A percentile compares a stretch with the other conserved stretches of the same genome.
Conservation (phyloP, 2,113 vertebrate species). For the Pardalotus punctatus region DNA sequence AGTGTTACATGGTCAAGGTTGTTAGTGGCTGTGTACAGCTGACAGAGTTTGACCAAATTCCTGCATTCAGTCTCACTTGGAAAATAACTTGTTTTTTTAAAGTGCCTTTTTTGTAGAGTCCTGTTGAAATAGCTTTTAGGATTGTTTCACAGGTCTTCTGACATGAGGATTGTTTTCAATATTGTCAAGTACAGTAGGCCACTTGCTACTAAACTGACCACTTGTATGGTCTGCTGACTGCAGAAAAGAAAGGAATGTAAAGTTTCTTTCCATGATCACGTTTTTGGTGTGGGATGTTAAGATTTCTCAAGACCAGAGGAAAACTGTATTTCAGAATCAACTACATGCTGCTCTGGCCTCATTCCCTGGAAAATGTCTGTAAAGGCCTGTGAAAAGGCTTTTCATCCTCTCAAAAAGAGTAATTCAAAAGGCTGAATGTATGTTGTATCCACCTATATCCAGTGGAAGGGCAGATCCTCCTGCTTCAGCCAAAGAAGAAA, state of each 20-base stretch:
- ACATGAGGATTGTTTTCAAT: background rate
- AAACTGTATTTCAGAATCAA: background rate
- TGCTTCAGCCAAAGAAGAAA: background rate
- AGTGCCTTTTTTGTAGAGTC: background rate
- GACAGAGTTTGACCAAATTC: background rate
- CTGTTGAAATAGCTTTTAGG: background rate
- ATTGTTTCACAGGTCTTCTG: background rate
- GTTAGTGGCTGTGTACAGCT: background rate
- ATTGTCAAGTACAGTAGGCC: background rate
- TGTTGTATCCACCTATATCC: background rate
- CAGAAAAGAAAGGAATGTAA: background rate
- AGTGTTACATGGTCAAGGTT: accelerated
- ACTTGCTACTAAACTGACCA: background rate
- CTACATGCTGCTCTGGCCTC: background rate
- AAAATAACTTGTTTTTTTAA: background rate
- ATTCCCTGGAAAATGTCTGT: background rate
- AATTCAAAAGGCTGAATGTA: background rate
- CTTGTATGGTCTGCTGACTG: background rate
- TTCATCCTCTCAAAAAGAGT: background rate
- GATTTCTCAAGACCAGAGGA: background rate
- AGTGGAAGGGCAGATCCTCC: background rate
- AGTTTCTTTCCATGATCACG: background rate
- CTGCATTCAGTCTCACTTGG: background rate
- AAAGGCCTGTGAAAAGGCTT: background rate
- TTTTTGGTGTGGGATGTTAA: background rate